Evolutionary conservation across 1,140 invertebrate genomes (phyloP), one percentile per base, ranked within the genome.

Genomic region (Drosophila orosa): DNA sequence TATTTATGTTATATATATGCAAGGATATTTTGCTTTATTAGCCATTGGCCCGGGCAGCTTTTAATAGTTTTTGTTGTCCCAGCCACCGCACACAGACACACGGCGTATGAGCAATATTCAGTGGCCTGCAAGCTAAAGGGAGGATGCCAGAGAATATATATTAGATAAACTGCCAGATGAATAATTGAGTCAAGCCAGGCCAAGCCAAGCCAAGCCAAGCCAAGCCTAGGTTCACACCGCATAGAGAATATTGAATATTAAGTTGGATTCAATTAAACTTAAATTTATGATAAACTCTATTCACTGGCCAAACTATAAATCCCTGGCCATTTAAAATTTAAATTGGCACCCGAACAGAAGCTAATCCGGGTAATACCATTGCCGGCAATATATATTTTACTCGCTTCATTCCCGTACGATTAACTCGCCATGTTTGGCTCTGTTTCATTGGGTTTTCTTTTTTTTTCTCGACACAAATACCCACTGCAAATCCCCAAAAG

Each of bases 61-160:
- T 39, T 56, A 56, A 47, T 66, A 37, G 52, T 76, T 52, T 56
- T 35, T 47, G 35, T 52, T 6, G 27, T 50, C n/a, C 54, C 33
- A 44, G 56, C 27, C 33, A 47, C 35, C 13, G 59, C 62, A 35
- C 42, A 61, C 57, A 27, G 15, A 17, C 44, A 73, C 42, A 56
- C 33, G 27, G 60, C 77, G 67, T 72, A 78, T 76, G 68, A 85
- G 68, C 61, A 65, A 85, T 86, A 65, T 69, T 57, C 27, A 62
- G 25, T 35, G 48, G 37, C 62, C 61, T 59, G 59, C 47, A 58
- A 72, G 44, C 54, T 40, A 40, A 5, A 19, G 17, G 7, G 3
- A 52, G 48, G 13, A 52, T 22, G 39, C 54, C 22, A 24, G 25
- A 10, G 37, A 42, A 24, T 47, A 15, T n/a, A 33, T 15, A 19